Evolutionary conservation across 35 echinoderm and acorn worm genomes (phyloP).

Genomic region (Ophiothrix spiculata): DNA sequence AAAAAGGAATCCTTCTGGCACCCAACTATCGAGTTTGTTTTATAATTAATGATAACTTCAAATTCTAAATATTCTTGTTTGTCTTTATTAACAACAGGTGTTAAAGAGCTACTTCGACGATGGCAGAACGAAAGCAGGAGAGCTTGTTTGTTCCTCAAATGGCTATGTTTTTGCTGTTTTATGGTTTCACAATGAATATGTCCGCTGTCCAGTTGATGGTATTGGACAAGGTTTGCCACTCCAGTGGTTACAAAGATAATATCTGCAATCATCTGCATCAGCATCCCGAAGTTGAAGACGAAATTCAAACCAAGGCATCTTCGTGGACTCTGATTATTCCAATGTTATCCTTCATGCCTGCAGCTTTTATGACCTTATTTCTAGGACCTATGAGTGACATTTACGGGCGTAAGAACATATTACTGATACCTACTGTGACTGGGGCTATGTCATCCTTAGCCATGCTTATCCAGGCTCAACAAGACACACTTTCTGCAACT

Average conservation of each 20-base stretch:
- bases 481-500: background rate
- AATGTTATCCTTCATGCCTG: conserved; percentile 46
- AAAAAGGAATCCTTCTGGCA: no score
- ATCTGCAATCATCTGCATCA: conserved; percentile 59
- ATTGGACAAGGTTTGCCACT: conserved; percentile 47
- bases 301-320: conserved; percentile 54
- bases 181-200: conserved; percentile 60
- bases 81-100: no score
- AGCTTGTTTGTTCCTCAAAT: conserved; percentile 16
- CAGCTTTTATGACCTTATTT: conserved; percentile 58
- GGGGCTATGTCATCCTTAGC: conserved; percentile 16
- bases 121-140: background rate
- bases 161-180: conserved; percentile 57
- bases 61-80: no score
- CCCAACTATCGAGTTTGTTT: no score
- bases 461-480: conserved; percentile 34
- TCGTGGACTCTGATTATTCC: conserved; percentile 51
- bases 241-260: conserved; percentile 19
- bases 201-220: conserved; percentile 76
- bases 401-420: conserved; percentile 59
- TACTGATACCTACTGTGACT: conserved; percentile 65
- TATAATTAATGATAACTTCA: no score
- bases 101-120: no score
- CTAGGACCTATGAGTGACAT: conserved; percentile 71
- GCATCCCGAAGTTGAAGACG: conserved; percentile 53